Conservation (phyloP, 2,888 invertebrate species). For the Phalangium opilio region DNA sequence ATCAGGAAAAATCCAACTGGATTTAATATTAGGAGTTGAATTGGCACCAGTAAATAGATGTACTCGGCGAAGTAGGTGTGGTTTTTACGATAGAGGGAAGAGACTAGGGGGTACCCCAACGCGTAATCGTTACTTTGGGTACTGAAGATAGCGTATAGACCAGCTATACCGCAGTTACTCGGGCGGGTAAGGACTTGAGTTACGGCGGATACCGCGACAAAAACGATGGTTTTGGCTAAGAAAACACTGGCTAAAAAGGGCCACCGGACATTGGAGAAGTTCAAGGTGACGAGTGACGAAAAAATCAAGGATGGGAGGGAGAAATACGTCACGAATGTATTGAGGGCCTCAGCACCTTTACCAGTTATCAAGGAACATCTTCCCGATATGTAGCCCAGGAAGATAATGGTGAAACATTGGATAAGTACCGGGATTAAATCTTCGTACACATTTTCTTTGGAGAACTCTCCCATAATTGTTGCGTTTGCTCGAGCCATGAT, state of each 20-base stretch:
- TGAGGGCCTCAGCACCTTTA: slow-evolving; percentile 73
- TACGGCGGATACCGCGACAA: slow-evolving; percentile 57
- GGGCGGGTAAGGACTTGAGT: slow-evolving; percentile 58
- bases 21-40: slow-evolving; percentile 78
- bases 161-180: slow-evolving; percentile 64
- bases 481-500: too few relatives aligned
- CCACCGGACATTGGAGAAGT: slow-evolving; percentile 74
- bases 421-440: slow-evolving; percentile 19
- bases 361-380: slow-evolving; percentile 63
- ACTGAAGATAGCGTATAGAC: slow-evolving; percentile 82
- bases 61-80: slow-evolving; percentile 84
- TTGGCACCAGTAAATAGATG: slow-evolving; percentile 83
- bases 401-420: slow-evolving; percentile 21
- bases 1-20: slow-evolving; percentile 77
- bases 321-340: slow-evolving; percentile 83
- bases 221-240: slow-evolving; percentile 69
- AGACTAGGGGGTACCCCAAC: slow-evolving; percentile 78
- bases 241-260: slow-evolving; percentile 69
- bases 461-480: too few relatives aligned
- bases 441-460: not conserved
- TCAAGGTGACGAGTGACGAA: slow-evolving; percentile 65
- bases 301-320: slow-evolving; percentile 84
- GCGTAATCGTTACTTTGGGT: slow-evolving; percentile 98
- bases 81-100: slow-evolving; percentile 62
- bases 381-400: slow-evolving; percentile 52